Evolutionary conservation across 2,888 invertebrate genomes (phyloP), one percentile per base, ranked within the genome.

Genomic region (Eilema depressum): DNA sequence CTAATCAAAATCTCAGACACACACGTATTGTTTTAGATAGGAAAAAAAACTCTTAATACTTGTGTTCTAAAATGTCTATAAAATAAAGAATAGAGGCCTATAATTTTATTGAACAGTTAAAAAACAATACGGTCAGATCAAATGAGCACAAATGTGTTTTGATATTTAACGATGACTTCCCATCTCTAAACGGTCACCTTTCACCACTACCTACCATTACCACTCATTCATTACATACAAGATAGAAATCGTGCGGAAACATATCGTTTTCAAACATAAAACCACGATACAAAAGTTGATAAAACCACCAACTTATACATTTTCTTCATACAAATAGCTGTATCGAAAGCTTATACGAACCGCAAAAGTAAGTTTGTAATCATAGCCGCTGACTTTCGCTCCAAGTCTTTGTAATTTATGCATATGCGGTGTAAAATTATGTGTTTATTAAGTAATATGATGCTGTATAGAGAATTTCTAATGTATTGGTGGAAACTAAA

Each of bases 231-330:
- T 79, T 69, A 78, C 65, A 70, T 63, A 79, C 82, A 84, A 84
- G 84, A 85, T 83, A 83, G 85, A 85, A 85, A 85, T 70, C 81
- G 81, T 66, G 70, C 78, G 83, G 53, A 53, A 53, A 53, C 53
- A 84, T 71, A 77, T 70, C 72, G 75, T 77, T 74, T 73, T 79
- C 73, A 60, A 75, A 74, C 41, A 41, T 69, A 41, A 57, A 69
- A 75, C 53, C 61, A 63, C 66, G 67, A 63, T 69, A 71, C 67
- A 70, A 74, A 73, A 71, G 10, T 68, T 68, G 47, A 3, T 12
- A 28, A 28, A 63, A 26, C 12, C 25, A 41, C 23, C 63, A 63
- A 11, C 26, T 41, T 25, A 25, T 41, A 70, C 66, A 68, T 74
- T 57, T 26, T 30, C 25, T 60, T 17, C 11, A 4, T 56, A 67